Percentiles rank a stretch among this genome's conserved stretches.
Evolutionary conservation across 2,888 invertebrate species (phyloP).

Genomic region (Eudemis profundana): DNA sequence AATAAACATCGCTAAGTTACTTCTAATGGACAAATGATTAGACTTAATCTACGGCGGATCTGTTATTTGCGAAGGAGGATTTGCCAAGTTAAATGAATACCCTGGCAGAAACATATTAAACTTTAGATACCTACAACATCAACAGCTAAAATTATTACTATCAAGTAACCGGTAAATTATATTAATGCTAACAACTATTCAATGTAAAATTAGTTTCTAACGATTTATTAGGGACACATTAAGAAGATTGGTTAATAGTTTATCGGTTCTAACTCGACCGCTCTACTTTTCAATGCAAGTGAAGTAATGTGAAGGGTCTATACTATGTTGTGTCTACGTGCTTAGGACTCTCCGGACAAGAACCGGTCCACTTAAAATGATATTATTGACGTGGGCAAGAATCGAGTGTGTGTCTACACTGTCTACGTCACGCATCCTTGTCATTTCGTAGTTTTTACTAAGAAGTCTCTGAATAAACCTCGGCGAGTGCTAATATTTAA

Average conservation of each 20-base stretch:
- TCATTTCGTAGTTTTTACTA: slow-evolving; percentile 55
- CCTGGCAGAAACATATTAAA: slow-evolving; percentile 4
- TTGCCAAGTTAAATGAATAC: slow-evolving; percentile 2
- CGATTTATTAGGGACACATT: too few species aligned
- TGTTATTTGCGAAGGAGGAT: slow-evolving; percentile 10
- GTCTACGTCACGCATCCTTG: slow-evolving; percentile 36
- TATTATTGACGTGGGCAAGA: slow-evolving; percentile 71
- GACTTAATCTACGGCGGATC: slow-evolving; percentile 18
- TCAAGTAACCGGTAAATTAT: neutral
- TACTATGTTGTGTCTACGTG: slow-evolving; percentile 65
- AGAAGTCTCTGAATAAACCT: slow-evolving; percentile 52
- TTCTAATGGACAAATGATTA: slow-evolving; percentile 26
- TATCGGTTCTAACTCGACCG: neutral
- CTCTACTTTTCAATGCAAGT: slow-evolving; percentile 40
- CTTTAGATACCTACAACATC: neutral
- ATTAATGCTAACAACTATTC: neutral
- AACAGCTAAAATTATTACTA: neutral
- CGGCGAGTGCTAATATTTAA: slow-evolving; percentile 30
- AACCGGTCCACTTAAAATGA: slow-evolving; percentile 80
- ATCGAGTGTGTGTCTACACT: slow-evolving; percentile 44
- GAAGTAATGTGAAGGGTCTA: slow-evolving; percentile 52
- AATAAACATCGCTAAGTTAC: slow-evolving; percentile 46
- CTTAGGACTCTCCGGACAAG: slow-evolving; percentile 60
- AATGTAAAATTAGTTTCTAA: neutral
- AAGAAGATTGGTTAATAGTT: neutral